phyloP scores from a whole-genome alignment of 2,888 invertebrate genomes.

The Chaetogeoica ovagalla region DNA sequence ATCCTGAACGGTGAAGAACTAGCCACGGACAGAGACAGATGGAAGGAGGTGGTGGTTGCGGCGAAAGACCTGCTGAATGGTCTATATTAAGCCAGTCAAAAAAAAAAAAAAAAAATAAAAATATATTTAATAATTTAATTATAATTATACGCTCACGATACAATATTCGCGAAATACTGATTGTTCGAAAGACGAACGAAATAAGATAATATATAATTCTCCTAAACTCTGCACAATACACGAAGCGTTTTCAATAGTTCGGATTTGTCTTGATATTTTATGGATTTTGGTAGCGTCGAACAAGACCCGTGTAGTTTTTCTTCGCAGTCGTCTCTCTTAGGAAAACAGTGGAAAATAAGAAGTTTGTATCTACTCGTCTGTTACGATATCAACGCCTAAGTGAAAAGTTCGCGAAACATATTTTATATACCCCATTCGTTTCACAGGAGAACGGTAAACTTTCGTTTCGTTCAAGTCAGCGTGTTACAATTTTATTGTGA shows the following conservation, averaged over 20 bases:
- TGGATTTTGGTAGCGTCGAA: slow-evolving; percentile 24
- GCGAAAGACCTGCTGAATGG: too few relatives aligned
- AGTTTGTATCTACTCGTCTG: slow-evolving; percentile 27
- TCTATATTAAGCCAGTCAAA: too few relatives aligned
- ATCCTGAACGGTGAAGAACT: too few relatives aligned
- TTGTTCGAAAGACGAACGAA: background rate
- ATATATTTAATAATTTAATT: too few relatives aligned
- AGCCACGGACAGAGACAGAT: too few relatives aligned
- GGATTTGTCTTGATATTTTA: slow-evolving; percentile 14
- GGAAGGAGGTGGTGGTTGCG: too few relatives aligned
- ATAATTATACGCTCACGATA: too few relatives aligned
- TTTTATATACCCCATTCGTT: slow-evolving; percentile 1
- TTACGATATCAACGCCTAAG: slow-evolving; percentile 27
- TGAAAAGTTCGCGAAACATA: slow-evolving; percentile 42
- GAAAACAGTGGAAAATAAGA: slow-evolving; percentile 33
- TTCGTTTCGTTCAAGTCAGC: slow-evolving; percentile 24
- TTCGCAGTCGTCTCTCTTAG: background rate
- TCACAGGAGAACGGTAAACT: slow-evolving; percentile 31
- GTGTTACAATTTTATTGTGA: slow-evolving; percentile 43
- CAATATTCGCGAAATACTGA: background rate
- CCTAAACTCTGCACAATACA: background rate
- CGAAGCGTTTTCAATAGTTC: slow-evolving; percentile 16
- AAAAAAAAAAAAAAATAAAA: too few relatives aligned
- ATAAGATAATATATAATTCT: background rate
- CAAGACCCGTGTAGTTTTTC: background rate